Conservation (phyloP, 2,113 vertebrate species). For the Spilogale gracilis region DNA sequence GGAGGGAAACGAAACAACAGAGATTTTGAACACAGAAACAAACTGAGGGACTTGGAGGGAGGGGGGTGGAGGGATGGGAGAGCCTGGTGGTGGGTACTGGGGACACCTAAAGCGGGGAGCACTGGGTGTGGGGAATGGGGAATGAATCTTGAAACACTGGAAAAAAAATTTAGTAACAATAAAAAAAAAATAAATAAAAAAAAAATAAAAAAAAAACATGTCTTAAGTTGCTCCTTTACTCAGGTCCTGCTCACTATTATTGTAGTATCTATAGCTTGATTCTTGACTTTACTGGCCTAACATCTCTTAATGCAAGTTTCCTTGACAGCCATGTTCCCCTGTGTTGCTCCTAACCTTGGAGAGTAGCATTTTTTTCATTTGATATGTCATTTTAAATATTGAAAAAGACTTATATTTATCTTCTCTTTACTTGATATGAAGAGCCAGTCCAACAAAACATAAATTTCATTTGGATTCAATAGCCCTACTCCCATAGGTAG, state of each 20-base stretch:
- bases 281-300: slow-evolving; percentile 29
- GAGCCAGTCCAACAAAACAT: not conserved
- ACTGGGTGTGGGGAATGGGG: no score
- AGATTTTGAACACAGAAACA: no score
- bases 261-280: not conserved
- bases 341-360: not conserved
- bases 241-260: not conserved
- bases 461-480: slow-evolving; percentile 25
- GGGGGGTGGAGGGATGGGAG: no score
- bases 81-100: no score
- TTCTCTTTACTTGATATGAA: slow-evolving; percentile 41
- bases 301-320: not conserved
- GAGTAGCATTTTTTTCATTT: not conserved
- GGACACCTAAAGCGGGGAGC: no score
- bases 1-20: no score
- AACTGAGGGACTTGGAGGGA: no score
- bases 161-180: no score
- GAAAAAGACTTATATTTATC: not conserved
- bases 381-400: slow-evolving; percentile 12
- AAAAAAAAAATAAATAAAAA: no score
- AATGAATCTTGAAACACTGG: no score
- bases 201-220: slow-evolving; percentile 8
- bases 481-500: not conserved
- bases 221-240: not conserved
- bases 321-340: not conserved